These are phyloP conservation scores for Ellobius talpinus DNA, from an alignment of 2,113 vertebrate species.

Conservation along the genomic window DNA sequence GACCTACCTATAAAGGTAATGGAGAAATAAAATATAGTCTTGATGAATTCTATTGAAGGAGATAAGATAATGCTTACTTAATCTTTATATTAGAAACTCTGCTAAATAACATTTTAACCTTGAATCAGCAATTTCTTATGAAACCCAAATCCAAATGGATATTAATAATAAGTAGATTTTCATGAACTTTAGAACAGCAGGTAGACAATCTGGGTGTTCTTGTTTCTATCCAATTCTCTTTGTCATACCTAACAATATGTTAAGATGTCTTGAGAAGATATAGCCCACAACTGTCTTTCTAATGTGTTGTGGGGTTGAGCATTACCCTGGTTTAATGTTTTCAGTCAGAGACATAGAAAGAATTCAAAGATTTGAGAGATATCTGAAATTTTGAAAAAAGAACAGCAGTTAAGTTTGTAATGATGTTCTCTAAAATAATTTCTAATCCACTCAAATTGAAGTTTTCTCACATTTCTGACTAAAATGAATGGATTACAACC, in stretches of 20 bases:
- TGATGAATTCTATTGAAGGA: background rate
- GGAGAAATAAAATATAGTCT: background rate
- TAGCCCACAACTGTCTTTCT: background rate
- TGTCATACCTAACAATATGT: background rate
- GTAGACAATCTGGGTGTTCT: background rate
- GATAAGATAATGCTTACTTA: background rate
- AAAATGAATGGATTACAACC: background rate
- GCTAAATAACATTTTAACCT: background rate
- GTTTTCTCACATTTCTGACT: background rate
- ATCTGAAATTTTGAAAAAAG: background rate
- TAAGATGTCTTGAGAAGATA: background rate
- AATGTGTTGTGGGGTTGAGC: background rate
- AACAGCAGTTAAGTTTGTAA: background rate
- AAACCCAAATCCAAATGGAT: background rate
- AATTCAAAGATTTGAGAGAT: constrained; percentile 22
- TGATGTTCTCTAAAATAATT: background rate
- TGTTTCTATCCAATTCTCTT: background rate
- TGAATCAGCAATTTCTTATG: background rate
- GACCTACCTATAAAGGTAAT: background rate
- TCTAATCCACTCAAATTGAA: background rate
- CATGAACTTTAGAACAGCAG: background rate
- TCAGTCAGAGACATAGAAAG: background rate
- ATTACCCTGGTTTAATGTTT: background rate
- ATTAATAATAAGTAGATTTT: background rate
- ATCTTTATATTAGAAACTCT: background rate